Percentiles rank a stretch among this genome's conserved stretches.
These are phyloP conservation scores for Nemapogon koenigi DNA, from an alignment of 2,888 invertebrate genomes.

Conservation along the genomic window DNA sequence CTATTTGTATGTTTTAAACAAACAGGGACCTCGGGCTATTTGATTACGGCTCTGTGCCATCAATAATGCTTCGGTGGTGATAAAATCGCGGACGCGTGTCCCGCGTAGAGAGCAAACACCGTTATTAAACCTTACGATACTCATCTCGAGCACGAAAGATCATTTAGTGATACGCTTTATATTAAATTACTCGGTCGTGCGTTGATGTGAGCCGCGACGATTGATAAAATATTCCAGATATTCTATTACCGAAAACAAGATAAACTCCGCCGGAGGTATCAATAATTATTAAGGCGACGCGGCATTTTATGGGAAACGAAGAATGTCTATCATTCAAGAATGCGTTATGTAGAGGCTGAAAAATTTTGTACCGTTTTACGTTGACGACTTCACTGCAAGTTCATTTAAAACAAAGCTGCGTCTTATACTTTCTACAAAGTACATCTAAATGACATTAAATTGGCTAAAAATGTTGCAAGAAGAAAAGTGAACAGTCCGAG, in stretches of 20 bases:
- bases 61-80: conserved; percentile 57
- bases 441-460: too few species aligned
- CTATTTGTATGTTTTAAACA: conserved; percentile 39
- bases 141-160: conserved; percentile 51
- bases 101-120: conserved; percentile 53
- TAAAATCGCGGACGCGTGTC: conserved; percentile 59
- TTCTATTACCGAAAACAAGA: conserved; percentile 61
- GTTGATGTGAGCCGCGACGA: conserved; percentile 25
- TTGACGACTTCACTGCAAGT: too few species aligned
- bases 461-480: too few species aligned
- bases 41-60: conserved; percentile 55
- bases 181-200: conserved; percentile 65
- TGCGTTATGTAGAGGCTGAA: neutral
- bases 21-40: conserved; percentile 58
- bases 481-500: too few species aligned
- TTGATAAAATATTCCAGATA: conserved; percentile 55
- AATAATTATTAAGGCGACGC: conserved; percentile 21
- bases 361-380: neutral
- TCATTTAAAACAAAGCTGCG: too few species aligned
- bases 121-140: conserved; percentile 59
- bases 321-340: conserved; percentile 16
- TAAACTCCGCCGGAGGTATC: conserved; percentile 49
- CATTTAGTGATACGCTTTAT: conserved; percentile 64
- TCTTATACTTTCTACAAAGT: too few species aligned
- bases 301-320: conserved; percentile 16